Percentiles rank a stretch among this genome's conserved stretches.
Conservation (phyloP, 2,797 vertebrate genomes). For the Coreius guichenoti region DNA sequence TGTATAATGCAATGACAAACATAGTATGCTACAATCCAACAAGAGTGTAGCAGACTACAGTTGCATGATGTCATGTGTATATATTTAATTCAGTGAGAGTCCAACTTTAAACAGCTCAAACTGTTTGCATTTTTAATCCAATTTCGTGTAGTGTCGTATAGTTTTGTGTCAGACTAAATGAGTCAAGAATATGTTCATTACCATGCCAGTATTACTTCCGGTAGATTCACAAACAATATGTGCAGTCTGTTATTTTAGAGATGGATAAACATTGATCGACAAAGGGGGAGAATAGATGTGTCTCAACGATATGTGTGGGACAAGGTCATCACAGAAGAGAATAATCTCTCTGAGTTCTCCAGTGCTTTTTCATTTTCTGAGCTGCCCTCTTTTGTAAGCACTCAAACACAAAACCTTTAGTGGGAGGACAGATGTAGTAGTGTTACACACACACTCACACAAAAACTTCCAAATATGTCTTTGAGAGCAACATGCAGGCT, state of each 20-base stretch:
- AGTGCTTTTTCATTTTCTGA: neutral
- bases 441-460: slow-evolving; percentile 1
- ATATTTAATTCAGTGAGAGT: neutral
- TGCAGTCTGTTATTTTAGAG: neutral
- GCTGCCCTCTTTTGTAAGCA: neutral
- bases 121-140: too few species aligned
- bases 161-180: too few species aligned
- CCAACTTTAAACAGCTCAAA: neutral
- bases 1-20: neutral
- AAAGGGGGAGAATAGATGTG: neutral
- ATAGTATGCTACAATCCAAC: neutral
- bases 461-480: neutral
- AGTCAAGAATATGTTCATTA: neutral
- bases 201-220: neutral
- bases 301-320: neutral
- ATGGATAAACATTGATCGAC: neutral
- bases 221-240: neutral
- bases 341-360: neutral
- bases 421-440: slow-evolving; percentile 31
- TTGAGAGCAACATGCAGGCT: neutral
- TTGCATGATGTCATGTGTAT: neutral
- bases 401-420: slow-evolving; percentile 17
- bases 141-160: too few species aligned
- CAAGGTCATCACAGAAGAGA: neutral
- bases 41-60: neutral